Percentiles rank a stretch among this genome's conserved stretches.
Conservation (phyloP, 2,113 vertebrate species). For the Odocoileus hemionus region DNA sequence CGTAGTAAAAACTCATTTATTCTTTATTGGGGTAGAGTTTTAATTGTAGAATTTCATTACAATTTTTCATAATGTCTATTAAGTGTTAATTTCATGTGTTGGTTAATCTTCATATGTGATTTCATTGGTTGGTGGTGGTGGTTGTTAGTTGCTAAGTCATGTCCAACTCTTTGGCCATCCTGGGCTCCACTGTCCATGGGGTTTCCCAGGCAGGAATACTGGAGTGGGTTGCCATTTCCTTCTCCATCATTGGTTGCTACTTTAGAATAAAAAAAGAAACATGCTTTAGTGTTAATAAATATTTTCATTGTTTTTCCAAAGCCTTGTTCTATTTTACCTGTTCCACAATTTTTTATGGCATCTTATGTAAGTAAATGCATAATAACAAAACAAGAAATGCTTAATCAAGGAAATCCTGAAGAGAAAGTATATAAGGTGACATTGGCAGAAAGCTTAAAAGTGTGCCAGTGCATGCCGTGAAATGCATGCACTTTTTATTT, state of each 20-base stretch:
- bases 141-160: background rate
- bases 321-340: slow-evolving; percentile 1
- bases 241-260: background rate
- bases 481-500: slow-evolving; percentile 7
- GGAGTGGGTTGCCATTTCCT: background rate
- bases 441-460: background rate
- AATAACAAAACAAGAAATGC: background rate
- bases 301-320: slow-evolving; percentile 32
- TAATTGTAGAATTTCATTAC: slow-evolving; percentile 8
- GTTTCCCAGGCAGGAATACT: background rate
- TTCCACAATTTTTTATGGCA: background rate
- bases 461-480: background rate
- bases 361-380: background rate
- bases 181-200: background rate
- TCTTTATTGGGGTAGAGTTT: slow-evolving; percentile 1
- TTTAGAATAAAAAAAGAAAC: background rate
- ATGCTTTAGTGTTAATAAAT: background rate
- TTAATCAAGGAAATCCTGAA: slow-evolving; percentile 14
- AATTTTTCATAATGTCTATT: slow-evolving; percentile 17
- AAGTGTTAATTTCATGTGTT: background rate
- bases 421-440: background rate
- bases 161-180: background rate
- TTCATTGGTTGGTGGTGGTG: background rate
- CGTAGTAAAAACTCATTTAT: background rate
- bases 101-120: background rate